Percentiles rank a stretch among this genome's conserved stretches.
Evolutionary conservation across 2,113 vertebrate genomes (phyloP).

Genomic region (Tinamus guttatus): DNA sequence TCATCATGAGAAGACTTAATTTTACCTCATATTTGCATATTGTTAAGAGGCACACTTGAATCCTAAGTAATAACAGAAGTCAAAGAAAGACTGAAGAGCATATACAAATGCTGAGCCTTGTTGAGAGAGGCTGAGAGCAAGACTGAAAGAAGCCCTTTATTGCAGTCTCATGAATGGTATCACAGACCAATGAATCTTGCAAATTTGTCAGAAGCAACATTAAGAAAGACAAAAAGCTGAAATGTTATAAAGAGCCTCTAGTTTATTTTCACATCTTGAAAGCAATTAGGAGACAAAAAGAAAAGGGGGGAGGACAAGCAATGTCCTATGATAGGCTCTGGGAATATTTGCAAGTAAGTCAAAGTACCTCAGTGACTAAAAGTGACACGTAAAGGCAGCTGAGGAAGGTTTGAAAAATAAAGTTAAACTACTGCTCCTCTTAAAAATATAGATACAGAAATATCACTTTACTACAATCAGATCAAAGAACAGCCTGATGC

Average conservation of each 20-base stretch:
- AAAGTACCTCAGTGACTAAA: accelerated
- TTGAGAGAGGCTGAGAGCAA: not conserved
- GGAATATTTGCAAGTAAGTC: not conserved
- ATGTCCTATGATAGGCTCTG: not conserved
- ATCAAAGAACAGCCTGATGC: not conserved
- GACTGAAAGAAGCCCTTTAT: constrained; percentile 10
- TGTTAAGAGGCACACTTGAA: constrained; percentile 22
- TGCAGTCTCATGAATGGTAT: not conserved
- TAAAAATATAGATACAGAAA: not conserved
- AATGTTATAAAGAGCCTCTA: not conserved
- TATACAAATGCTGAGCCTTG: not conserved
- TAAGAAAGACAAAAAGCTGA: not conserved
- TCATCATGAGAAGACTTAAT: not conserved
- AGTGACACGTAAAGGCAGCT: not conserved
- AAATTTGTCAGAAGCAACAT: not conserved
- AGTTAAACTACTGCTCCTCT: not conserved
- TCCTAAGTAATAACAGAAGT: too few relatives aligned
- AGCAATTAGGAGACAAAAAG: constrained; percentile 1
- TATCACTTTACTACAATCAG: not conserved
- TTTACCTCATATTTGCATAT: not conserved
- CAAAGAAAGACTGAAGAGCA: not conserved
- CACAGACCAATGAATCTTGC: not conserved
- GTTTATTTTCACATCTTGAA: not conserved
- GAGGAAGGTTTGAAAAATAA: not conserved
- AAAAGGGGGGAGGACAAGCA: not conserved